Evolutionary conservation across 2,888 invertebrate genomes (phyloP), one percentile per base, ranked within the genome.

Genomic region (Platerodrilus igneus): DNA sequence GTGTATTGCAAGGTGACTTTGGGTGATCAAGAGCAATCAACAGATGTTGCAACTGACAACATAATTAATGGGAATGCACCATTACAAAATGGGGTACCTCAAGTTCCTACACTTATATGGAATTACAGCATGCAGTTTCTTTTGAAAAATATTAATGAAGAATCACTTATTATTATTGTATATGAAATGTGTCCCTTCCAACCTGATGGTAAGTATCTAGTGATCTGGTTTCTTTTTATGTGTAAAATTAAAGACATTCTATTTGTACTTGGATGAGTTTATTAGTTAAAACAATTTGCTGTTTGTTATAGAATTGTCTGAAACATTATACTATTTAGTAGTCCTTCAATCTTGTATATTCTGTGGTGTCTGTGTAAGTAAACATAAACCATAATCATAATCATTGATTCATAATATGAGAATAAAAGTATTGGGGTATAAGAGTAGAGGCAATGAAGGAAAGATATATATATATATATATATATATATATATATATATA

Each of bases 71-170:
- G 66, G 3, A 68, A 66, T 40, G 40, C 55, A 18, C 50, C 58
- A 3, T n/a, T n/a, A n/a, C 59, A 61, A 43, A 65, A 63, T 43
- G 60, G 61, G 13, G 47, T 50, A 11, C 64, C 65, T 2, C 63
- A 58, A 45, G 56, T 60, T 22, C 64, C 67, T 2, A 56, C 55
- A 11, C 78, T 84, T 7, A 70, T 79, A 42, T 86, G 85, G 84
- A 82, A 85, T 61, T 72, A 78, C 35, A 79, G 80, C 29, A 85
- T 85, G 84, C 85, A 85, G 66, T 86, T 86, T 62, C 76, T 79
- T 46, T 74, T 86, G 29, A 76, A 79, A 56, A 80, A 83, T 60
- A 62, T 83, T 3, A 63, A 76, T 27, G 77, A 81, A 57, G 85
- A 85, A 59, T 76, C 79, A 13, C 68, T 86, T 7, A 79, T 78